phyloP scores from a whole-genome alignment of 2,797 vertebrate species.

The Phoxinus dragarum region DNA sequence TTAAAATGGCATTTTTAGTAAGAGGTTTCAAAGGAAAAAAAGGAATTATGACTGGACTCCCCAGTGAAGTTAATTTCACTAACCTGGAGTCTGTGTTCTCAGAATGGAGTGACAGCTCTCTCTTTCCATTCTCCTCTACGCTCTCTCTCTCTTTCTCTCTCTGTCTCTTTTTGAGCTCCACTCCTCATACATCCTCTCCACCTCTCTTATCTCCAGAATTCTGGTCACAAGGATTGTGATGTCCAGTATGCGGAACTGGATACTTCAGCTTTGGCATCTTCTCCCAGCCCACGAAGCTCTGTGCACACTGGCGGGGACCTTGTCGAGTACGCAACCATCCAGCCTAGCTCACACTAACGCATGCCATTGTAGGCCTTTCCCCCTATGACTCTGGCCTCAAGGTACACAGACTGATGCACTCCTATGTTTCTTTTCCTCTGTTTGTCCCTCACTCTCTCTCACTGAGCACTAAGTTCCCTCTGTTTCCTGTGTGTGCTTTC shows the following conservation, averaged over 20 bases:
- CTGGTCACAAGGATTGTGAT: conserved; percentile 88
- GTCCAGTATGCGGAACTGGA: conserved; percentile 96
- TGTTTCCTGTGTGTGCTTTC: conserved; percentile 29
- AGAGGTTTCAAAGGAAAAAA: not conserved
- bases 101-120: conserved; percentile 27
- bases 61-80: conserved; percentile 16
- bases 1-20: not conserved
- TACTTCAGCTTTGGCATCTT: conserved; percentile 89
- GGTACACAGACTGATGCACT: conserved; percentile 83
- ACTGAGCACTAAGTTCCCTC: conserved; percentile 50
- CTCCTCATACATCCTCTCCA: conserved; percentile 77
- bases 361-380: conserved; percentile 86
- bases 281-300: conserved; percentile 83
- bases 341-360: conserved; percentile 90
- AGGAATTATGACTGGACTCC: conserved; percentile 3
- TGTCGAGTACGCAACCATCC: conserved; percentile 94
- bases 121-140: conserved; percentile 53
- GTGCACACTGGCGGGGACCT: conserved; percentile 87
- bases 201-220: conserved; percentile 87
- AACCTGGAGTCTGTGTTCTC: conserved; percentile 16
- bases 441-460: conserved; percentile 62
- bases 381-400: conserved; percentile 87
- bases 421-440: conserved; percentile 52
- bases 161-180: conserved; percentile 59
- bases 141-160: conserved; percentile 41